Conservation (phyloP, 2,113 vertebrate species). For the Scomber japonicus region DNA sequence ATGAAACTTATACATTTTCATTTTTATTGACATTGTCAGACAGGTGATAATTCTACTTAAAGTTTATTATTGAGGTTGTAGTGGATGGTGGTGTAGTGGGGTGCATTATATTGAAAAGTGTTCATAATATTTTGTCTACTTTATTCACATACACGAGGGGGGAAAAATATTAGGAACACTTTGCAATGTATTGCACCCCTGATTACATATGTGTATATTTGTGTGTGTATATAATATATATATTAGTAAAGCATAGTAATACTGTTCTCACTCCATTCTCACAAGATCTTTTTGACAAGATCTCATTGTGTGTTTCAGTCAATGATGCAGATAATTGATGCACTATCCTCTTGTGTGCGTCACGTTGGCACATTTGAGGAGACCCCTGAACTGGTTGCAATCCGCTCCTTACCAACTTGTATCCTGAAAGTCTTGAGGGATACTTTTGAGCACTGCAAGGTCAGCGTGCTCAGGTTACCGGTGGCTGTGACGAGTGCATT, state of each 20-base stretch:
- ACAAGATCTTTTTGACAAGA: background rate
- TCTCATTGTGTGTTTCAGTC: slow-evolving; percentile 75
- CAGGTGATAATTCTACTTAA: too few species aligned
- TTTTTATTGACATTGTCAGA: too few species aligned
- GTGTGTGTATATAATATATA: background rate
- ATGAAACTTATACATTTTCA: too few species aligned
- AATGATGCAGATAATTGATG: slow-evolving; percentile 88
- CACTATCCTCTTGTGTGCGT: slow-evolving; percentile 87
- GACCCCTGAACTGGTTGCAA: slow-evolving; percentile 76
- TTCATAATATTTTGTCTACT: too few species aligned
- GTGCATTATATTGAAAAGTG: too few species aligned
- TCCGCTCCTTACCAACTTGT: slow-evolving; percentile 89
- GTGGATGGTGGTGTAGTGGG: too few species aligned
- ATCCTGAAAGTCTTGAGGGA: slow-evolving; percentile 89
- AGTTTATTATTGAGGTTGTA: too few species aligned
- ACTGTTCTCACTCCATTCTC: background rate
- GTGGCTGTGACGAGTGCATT: background rate
- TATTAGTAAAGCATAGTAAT: background rate
- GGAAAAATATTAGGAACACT: too few species aligned
- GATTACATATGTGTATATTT: too few species aligned
- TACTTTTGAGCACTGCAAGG: slow-evolving; percentile 95
- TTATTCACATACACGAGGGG: too few species aligned
- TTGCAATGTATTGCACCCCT: too few species aligned
- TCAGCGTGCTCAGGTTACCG: slow-evolving; percentile 51
- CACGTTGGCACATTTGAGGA: slow-evolving; percentile 84